Percentiles rank a stretch among this genome's conserved stretches.
Evolutionary conservation across 2,888 invertebrate species (phyloP).

Genomic region (Eristalis arbustorum): DNA sequence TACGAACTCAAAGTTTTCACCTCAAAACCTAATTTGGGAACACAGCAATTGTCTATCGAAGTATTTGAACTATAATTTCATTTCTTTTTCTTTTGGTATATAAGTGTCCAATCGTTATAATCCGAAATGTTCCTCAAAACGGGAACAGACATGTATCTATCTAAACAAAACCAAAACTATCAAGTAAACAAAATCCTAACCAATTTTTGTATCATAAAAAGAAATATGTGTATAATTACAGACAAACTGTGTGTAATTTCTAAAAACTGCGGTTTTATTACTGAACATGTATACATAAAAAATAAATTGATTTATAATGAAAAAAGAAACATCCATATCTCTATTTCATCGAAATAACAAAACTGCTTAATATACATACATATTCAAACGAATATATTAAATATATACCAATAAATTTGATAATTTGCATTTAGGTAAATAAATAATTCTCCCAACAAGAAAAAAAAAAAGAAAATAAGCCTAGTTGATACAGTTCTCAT

Average conservation of each 20-base stretch:
- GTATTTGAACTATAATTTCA: not conserved
- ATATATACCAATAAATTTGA: not conserved
- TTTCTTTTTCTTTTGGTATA: not conserved
- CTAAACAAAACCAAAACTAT: not conserved
- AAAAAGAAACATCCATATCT: constrained; percentile 37
- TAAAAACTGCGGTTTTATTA: not conserved
- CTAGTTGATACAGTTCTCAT: constrained; percentile 9
- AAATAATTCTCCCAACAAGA: not conserved
- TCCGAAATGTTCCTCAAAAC: not conserved
- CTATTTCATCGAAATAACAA: constrained; percentile 23
- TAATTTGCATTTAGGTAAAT: not conserved
- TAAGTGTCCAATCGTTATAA: not conserved
- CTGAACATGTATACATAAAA: not conserved
- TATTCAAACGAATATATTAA: not conserved
- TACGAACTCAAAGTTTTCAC: not conserved
- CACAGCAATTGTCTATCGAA: not conserved
- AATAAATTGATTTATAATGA: not conserved
- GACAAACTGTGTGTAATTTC: not conserved
- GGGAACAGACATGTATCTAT: not conserved
- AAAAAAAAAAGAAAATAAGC: not conserved
- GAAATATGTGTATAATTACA: not conserved
- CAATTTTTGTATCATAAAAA: not conserved
- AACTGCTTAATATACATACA: not conserved
- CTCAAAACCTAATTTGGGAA: not conserved
- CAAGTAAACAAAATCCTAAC: not conserved